Evolutionary conservation across 2,797 vertebrate species (phyloP), one percentile per base, ranked within the genome.

Genomic region (Pogoniulus pusillus): DNA sequence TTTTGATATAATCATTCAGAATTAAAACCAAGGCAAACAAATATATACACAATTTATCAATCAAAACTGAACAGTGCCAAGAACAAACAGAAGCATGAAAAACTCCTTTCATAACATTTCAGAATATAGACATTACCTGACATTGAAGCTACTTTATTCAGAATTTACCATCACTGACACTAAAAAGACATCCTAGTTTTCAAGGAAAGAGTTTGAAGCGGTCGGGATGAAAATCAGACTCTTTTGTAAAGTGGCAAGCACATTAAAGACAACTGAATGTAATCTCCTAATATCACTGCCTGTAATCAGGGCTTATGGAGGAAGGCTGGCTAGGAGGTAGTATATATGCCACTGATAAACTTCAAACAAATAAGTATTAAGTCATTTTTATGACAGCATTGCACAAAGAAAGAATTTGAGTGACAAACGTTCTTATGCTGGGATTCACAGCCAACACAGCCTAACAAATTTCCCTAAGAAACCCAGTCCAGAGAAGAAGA

Each of bases 31-130:
- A 63, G 13, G 6, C 34, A 76, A 63, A 85, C 13, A 35, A 58
- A 4, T 0, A 76, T 15, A 87, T 5, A 78, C 6, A 59, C 5
- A 82, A 89, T 60, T 93, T 77, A 76, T 29, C 90, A 88, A 73
- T 95, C 43, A 53, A 81, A 92, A 87, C 53, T 88, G 81, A 97
- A 85, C n/a, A 87, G 68, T 72, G 41, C 58, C 55, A 88, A 93
- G 77, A 72, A 87, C 76, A 95, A 91, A 74, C 23, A 75, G 29
- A 87, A 94, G 43, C 34, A 85, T 75, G 75, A 51, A 95, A 96
- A 95, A 66, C 17, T 43, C 71, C 75, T 95, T 97, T 96, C 92
- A 95, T 43, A 96, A 92, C 83, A 93, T 92, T 96, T 96, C 93
- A 96, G 93, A 92, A 72, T 63, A 47, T 8, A 90, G 60, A 63